Conservation (phyloP, 2,888 invertebrate genomes). For the Phorcus lineatus region DNA sequence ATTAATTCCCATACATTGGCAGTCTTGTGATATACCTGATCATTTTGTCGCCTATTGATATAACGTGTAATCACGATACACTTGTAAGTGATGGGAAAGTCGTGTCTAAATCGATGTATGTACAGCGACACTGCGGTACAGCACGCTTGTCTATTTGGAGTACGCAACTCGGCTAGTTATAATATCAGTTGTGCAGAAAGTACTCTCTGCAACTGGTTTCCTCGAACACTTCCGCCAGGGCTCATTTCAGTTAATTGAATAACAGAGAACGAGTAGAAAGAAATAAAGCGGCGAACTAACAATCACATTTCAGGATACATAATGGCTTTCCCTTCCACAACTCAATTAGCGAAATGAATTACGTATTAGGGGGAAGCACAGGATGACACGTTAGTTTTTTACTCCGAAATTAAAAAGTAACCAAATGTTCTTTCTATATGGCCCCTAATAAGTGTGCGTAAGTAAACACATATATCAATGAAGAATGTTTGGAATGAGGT, state of each 20-base stretch:
- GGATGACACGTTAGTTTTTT: too few relatives aligned
- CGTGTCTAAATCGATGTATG: background rate
- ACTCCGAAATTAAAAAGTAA: too few relatives aligned
- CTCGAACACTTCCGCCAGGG: background rate
- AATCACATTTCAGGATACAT: background rate
- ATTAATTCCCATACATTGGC: too few relatives aligned
- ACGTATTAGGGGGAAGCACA: too few relatives aligned
- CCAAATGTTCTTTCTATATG: background rate
- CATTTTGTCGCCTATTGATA: too few relatives aligned
- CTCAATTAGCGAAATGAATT: too few relatives aligned
- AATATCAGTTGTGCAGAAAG: background rate
- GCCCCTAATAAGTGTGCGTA: background rate
- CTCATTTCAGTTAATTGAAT: background rate
- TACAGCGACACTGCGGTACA: background rate
- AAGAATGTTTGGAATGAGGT: too few relatives aligned
- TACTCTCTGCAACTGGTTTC: background rate
- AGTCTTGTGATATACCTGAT: too few relatives aligned
- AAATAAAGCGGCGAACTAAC: background rate
- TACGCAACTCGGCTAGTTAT: background rate
- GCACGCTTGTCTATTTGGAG: background rate
- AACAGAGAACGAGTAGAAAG: background rate
- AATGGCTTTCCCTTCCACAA: too few relatives aligned
- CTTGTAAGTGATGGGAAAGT: too few relatives aligned
- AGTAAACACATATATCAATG: too few relatives aligned
- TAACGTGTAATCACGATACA: too few relatives aligned